Percentiles rank a stretch among this genome's conserved stretches.
Evolutionary conservation across 1,140 invertebrate species (phyloP).

Genomic region (Lordiphosa collinella): DNA sequence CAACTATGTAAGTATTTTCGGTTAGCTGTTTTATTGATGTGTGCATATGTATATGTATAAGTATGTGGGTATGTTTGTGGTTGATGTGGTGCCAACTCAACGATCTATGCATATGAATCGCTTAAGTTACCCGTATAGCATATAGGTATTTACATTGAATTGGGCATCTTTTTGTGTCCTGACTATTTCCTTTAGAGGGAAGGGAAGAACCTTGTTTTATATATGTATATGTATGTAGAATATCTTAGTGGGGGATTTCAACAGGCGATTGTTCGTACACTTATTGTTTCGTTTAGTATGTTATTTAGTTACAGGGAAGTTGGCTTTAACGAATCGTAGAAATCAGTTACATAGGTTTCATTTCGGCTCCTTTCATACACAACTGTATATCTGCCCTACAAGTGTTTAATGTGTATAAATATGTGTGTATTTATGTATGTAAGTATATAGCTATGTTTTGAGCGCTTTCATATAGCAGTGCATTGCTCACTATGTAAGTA

Average conservation of each 20-base stretch:
- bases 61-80: no score
- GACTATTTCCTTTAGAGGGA: conserved; percentile 29
- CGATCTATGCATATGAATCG: no score
- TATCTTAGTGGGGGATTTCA: conserved; percentile 29
- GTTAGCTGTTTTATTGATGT: conserved; percentile 32
- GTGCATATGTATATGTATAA: conserved; percentile 1
- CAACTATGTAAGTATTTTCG: conserved; percentile 31
- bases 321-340: conserved; percentile 20
- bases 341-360: conserved; percentile 32
- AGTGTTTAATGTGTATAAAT: background rate
- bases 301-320: conserved; percentile 47
- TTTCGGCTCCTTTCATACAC: conserved; percentile 29
- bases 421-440: conserved; percentile 19
- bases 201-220: conserved; percentile 51
- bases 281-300: conserved; percentile 31
- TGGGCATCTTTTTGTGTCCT: conserved; percentile 8
- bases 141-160: conserved; percentile 3
- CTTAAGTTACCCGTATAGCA: background rate
- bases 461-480: conserved; percentile 57
- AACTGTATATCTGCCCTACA: conserved; percentile 9
- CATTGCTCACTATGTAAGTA: conserved; percentile 43
- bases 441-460: conserved; percentile 44
- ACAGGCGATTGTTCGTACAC: conserved; percentile 64
- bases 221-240: no score
- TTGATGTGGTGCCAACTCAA: background rate